Evolutionary conservation across 2,888 invertebrate genomes (phyloP).

Genomic region (Cecidostiba fungosa): DNA sequence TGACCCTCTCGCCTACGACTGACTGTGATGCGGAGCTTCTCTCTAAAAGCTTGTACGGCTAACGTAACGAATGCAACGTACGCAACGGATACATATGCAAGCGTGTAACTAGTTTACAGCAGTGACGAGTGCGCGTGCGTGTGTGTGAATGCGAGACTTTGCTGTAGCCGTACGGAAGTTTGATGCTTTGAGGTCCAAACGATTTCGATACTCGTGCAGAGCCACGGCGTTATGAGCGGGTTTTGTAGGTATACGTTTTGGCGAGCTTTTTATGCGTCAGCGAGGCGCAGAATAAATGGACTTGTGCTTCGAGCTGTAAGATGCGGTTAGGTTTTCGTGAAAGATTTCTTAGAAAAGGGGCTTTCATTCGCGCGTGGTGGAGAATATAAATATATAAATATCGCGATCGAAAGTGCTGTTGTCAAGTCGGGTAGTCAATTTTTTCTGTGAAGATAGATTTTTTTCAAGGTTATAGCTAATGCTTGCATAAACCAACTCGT

Average conservation of each 20-base stretch:
- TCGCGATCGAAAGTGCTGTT: too few relatives aligned
- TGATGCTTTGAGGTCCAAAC: constrained; percentile 5
- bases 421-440: too few relatives aligned
- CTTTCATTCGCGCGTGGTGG: too few relatives aligned
- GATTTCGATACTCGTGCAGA: neutral
- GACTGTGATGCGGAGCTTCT: neutral
- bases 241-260: neutral
- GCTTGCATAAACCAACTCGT: too few relatives aligned
- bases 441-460: too few relatives aligned
- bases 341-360: too few relatives aligned
- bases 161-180: neutral
- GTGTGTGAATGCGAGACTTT: neutral
- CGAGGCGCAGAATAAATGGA: too few relatives aligned
- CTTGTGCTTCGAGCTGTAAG: too few relatives aligned
- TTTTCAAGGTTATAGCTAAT: too few relatives aligned
- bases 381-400: too few relatives aligned
- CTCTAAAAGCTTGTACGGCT: constrained; percentile 34
- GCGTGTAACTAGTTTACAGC: constrained; percentile 24
- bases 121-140: neutral
- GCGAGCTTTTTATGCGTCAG: neutral
- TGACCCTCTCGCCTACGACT: constrained; percentile 28
- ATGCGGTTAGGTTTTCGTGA: too few relatives aligned
- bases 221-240: neutral
- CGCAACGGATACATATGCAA: neutral
- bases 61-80: neutral